phyloP scores from a whole-genome alignment of 2,113 vertebrate genomes.

The Miniopterus natalensis region DNA sequence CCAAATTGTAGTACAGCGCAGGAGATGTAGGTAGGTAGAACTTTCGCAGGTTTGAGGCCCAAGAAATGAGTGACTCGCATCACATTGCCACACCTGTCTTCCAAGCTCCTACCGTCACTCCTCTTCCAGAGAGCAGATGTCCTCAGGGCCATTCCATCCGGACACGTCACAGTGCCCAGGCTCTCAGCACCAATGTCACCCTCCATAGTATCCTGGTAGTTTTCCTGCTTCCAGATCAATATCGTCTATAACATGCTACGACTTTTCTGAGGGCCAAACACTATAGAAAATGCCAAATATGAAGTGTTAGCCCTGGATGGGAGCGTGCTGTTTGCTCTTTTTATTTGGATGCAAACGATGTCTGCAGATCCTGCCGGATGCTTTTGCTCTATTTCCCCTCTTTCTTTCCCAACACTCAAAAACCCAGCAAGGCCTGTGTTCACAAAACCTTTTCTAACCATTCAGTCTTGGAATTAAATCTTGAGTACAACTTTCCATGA shows the following conservation, averaged over 20 bases:
- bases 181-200: not conserved
- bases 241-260: not conserved
- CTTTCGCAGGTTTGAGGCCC: not conserved
- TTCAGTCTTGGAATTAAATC: conserved; percentile 19
- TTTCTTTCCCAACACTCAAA: not conserved
- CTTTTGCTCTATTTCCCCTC: not conserved
- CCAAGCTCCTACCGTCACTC: accelerated
- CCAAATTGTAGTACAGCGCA: accelerated
- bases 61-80: not conserved
- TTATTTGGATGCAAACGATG: not conserved
- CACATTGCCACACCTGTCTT: not conserved
- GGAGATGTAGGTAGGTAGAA: not conserved
- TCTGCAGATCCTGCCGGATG: accelerated
- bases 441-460: not conserved
- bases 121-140: not conserved
- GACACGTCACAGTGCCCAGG: accelerated
- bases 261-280: not conserved
- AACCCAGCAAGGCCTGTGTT: not conserved
- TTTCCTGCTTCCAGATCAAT: not conserved
- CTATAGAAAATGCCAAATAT: not conserved
- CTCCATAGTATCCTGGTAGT: not conserved
- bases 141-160: not conserved
- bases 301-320: not conserved
- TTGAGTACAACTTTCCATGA: not conserved
- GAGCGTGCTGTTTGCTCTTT: not conserved